Evolutionary conservation across 2,797 vertebrate species (phyloP), one percentile per base, ranked within the genome.

Genomic region (Trichosurus vulpecula): DNA sequence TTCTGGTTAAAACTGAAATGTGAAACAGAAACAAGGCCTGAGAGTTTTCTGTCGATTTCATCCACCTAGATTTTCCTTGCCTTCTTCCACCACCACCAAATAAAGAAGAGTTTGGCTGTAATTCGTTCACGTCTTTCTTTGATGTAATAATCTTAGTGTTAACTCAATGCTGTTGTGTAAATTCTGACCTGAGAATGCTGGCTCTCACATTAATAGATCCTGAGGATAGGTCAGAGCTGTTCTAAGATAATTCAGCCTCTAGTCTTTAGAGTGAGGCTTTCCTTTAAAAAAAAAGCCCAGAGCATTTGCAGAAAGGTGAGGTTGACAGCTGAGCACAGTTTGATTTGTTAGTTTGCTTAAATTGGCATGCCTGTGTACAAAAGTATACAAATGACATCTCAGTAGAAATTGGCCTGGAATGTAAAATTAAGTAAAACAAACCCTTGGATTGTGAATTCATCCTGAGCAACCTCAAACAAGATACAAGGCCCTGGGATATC

Each of bases 141-240:
- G 92, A 81, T 31, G n/a, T 54, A 29, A 0, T 30, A 56, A 19
- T 10, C 30, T 54, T 41, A 22, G 66, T 41, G n/a, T 41, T 74
- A 74, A 74, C n/a, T 74, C 66, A 74, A 22, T 58, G 29, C 56
- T 11, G 29, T 29, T 58, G 11, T 58, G 58, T 30, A 92, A 96
- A 81, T 10, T 52, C 74, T 47, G 52, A 81, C 29, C 51, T 54
- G 55, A 90, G 4, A 91, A 52, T 30, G 41, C 94, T 66, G 92
- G n/a, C 30, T 47, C 51, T 94, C 92, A 25, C 58, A 56, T 94
- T 92, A 94, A 31, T 51, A 56, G 92, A 58, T 81, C 89, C 19
- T 91, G 94, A 61, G 52, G 56, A 54, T 52, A 35, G 74, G 5
- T 11, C 22, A 25, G 52, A 19, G 2, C 16, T 74, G 41, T 74